Evolutionary conservation across 2,797 vertebrate genomes (phyloP), one percentile per base, ranked within the genome.

Genomic region (Anableps anableps): DNA sequence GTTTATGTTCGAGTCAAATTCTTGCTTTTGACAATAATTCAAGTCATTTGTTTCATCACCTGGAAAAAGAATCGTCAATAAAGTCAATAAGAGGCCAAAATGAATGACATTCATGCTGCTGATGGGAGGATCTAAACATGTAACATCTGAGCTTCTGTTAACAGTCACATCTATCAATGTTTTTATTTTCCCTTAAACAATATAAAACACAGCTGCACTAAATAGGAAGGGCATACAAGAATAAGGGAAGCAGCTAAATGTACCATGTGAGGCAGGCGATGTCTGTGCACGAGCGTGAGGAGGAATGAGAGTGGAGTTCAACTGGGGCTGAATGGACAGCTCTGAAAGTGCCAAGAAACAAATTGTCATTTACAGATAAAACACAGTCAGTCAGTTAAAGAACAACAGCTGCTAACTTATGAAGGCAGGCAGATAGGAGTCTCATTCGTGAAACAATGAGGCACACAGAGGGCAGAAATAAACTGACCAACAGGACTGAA

Each of bases 281-380:
- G 95, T 95, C 89, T 97, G 96, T 93, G 96, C 94, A 89, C 97
- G 96, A 92, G 97, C 94, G 91, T 98, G 97, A 93, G 97, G 96
- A 94, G 97, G 97, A 97, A 98, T 97, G 95, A 98, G 97, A 88
- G 96, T 96, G 88, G 96, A 95, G 83, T 98, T 98, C 95, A 98
- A 94, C 94, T 96, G 96, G 68, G 97, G 97, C 87, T 98, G 97
- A 89, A 98, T 98, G 92, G 97, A 96, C 85, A 98, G 95, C 95
- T 98, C 97, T 98, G 95, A 72, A 71, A 58, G 81, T 41, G 68
- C 47, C 87, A 34, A 68, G 75, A 87, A 84, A 85, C 34, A 47
- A 26, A 76, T 2, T 8, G 60, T 75, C 41, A 45, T 75, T 47
- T 48, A 73, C 51, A 75, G 34, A 58, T 43, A 41, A 66, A 75